Base-by-base conservation (phyloP, 2,797 vertebrate species). In the Microchirus variegatus region DNA sequence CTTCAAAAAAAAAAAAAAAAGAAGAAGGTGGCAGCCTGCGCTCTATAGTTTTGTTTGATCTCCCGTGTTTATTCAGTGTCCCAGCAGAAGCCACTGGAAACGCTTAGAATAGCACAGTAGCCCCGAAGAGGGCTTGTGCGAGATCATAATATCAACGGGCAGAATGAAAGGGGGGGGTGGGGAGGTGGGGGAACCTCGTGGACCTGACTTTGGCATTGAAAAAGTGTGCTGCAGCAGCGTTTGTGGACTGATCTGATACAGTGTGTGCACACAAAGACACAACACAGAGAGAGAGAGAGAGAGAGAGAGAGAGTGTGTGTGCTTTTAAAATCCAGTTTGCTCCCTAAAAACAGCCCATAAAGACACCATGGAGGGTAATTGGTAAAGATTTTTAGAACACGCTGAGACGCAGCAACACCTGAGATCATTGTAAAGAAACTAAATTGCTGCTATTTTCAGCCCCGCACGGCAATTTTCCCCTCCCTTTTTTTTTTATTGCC, bases 391-490 rank as follows among this genome's bases (percentile, higher is more conserved):
- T 61, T 41, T 45, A n/a, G 15, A 61, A 43, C 61, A 59, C 13
- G 49, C 56, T 68, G 63, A 2, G n/a, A 61, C 0, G 2, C 42
- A 37, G 16, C 37, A 45, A 59, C 63, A 62, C 44, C 50, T 59
- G 51, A 63, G 53, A 73, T 76, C 46, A 47, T 41, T 13, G 31
- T 46, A 15, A 63, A 53, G 53, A 53, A 44, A 22, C 22, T 43
- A 16, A 76, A 81, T 62, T 1, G 17, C 13, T 56, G 45, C 41
- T 19, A 75, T 81, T 78, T 80, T 71, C 53, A 48, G 53, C 26
- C 35, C 43, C 38, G 49, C 56, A 52, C 53, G 0, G 12, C 61
- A 65, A 54, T 72, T 75, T 49, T 54, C 22, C 2, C 22, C 22
- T 22, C n/a, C n/a, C n/a, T n/a, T n/a, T n/a, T 22, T 22, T 22